Conservation (phyloP, 2,797 vertebrate genomes). For the Aplochiton taeniatus region DNA sequence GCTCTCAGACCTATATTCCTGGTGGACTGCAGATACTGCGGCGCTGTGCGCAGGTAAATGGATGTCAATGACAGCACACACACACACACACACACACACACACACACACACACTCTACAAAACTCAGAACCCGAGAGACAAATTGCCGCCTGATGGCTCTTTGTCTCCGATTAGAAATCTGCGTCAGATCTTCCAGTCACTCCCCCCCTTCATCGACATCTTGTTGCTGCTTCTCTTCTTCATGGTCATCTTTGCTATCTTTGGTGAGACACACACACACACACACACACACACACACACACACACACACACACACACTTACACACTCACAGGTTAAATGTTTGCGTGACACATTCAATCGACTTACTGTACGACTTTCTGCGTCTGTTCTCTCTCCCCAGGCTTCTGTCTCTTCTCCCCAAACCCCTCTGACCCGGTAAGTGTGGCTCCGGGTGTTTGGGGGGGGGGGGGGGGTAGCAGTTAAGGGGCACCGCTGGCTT, state of each 20-base stretch:
- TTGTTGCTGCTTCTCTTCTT: slow-evolving; percentile 96
- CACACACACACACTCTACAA: neutral
- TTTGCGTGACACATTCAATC: neutral
- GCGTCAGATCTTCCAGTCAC: slow-evolving; percentile 98
- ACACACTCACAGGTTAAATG: neutral
- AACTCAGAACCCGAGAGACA: neutral
- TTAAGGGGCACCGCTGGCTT: slow-evolving; percentile 19
- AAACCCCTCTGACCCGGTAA: slow-evolving; percentile 88
- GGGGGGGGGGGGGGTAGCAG: neutral
- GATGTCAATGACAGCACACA: neutral
- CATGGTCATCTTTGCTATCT: slow-evolving; percentile 97
- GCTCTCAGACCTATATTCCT: slow-evolving; percentile 96
- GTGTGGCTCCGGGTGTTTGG: neutral
- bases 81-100: neutral
- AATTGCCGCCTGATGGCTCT: slow-evolving; percentile 19
- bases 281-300: neutral
- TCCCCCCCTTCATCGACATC: slow-evolving; percentile 98
- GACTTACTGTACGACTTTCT: neutral
- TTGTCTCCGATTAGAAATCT: slow-evolving; percentile 83
- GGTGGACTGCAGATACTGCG: slow-evolving; percentile 96
- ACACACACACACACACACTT: neutral
- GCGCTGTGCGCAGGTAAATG: slow-evolving; percentile 88
- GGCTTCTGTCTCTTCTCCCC: slow-evolving; percentile 97
- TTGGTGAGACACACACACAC: slow-evolving; percentile 80
- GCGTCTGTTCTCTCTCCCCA: slow-evolving; percentile 45